Evolutionary conservation across 2,113 vertebrate genomes (phyloP).

Genomic region (Amphiprion ocellaris): DNA sequence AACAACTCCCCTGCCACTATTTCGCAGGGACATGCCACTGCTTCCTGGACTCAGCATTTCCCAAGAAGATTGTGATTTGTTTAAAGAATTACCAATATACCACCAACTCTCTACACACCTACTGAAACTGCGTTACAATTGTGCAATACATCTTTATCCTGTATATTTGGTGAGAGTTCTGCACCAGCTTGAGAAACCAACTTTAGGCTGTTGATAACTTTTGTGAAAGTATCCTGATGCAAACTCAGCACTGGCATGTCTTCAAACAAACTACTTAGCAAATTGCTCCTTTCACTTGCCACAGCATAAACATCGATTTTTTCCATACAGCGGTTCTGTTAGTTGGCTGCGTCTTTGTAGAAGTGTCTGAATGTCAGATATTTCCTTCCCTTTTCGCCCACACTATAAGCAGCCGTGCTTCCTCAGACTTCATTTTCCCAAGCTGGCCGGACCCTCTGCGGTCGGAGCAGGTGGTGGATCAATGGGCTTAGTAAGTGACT

Average conservation of each 20-base stretch:
- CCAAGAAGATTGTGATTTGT: no score
- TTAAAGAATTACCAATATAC: no score
- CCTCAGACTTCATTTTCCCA: conserved; percentile 71
- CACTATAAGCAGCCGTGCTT: conserved; percentile 55
- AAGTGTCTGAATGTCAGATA: conserved; percentile 52
- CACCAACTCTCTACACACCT: no score
- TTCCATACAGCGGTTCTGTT: neutral
- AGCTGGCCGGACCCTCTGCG: conserved; percentile 54
- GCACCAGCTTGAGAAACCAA: no score
- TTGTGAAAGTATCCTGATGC: neutral
- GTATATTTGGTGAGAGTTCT: no score
- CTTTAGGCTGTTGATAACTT: neutral
- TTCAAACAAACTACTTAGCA: no score
- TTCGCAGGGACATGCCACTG: no score
- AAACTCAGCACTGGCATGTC: neutral
- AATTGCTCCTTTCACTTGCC: neutral
- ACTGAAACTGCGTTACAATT: no score
- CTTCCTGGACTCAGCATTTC: no score
- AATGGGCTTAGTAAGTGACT: conserved; percentile 70
- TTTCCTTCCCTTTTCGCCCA: conserved; percentile 49
- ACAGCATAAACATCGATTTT: neutral
- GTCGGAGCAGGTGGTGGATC: conserved; percentile 75
- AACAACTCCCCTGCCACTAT: no score
- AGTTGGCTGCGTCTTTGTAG: conserved; percentile 2
- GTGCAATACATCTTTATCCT: no score